A percentile compares a stretch with the other conserved stretches of the same genome.
Conservation (phyloP, 2,888 invertebrate genomes). For the Neoscelio sp. region DNA sequence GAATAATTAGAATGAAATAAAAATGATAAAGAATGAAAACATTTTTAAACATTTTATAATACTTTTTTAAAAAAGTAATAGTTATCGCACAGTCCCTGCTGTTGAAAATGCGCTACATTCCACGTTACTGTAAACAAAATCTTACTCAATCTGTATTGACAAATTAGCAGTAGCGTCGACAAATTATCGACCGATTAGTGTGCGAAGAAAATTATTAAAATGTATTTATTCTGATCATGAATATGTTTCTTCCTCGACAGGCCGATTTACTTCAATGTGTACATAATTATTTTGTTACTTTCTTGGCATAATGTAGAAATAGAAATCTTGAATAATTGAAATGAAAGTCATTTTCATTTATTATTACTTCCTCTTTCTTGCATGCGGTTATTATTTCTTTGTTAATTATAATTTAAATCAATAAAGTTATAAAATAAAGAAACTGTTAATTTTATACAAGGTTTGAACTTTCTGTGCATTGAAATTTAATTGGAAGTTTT, state of each 20-base stretch:
- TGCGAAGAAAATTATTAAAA: conserved; percentile 1
- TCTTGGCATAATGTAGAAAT: conserved; percentile 47
- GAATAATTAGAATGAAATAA: no score
- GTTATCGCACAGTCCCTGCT: conserved; percentile 30
- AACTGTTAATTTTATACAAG: no score
- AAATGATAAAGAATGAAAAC: no score
- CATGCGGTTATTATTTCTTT: not conserved
- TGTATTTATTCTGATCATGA: conserved; percentile 20
- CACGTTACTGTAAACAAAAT: conserved; percentile 23
- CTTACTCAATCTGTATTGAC: not conserved
- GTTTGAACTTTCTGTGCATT: no score
- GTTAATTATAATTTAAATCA: no score
- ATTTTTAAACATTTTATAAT: no score
- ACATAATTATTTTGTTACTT: conserved; percentile 63
- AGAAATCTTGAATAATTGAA: conserved; percentile 35
- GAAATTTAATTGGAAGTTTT: no score
- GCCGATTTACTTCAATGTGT: conserved; percentile 56
- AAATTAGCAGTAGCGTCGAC: conserved; percentile 25
- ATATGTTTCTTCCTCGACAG: conserved; percentile 34
- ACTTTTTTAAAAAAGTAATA: no score
- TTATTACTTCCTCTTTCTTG: conserved; percentile 1
- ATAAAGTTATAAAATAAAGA: no score
- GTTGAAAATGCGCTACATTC: conserved; percentile 38
- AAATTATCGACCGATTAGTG: conserved; percentile 38
- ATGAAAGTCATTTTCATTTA: conserved; percentile 6